These are phyloP conservation scores for Cecropterus lyciades DNA, from an alignment of 1,140 invertebrate species.

Conservation along the genomic window DNA sequence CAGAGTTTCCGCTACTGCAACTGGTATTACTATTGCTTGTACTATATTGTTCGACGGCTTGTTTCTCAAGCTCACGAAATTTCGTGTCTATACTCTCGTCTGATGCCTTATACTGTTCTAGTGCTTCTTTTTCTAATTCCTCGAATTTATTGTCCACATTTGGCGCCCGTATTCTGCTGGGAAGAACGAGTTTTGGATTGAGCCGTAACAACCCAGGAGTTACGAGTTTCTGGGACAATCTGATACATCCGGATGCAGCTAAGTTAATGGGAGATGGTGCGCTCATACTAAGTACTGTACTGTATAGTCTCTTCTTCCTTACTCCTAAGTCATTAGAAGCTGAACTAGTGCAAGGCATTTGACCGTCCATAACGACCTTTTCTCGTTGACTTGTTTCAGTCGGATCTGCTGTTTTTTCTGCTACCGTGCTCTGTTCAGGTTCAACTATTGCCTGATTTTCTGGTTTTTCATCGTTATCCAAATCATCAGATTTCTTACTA, in stretches of 20 bases:
- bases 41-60: conserved; percentile 80
- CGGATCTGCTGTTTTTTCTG: conserved; percentile 42
- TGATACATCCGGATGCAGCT: conserved; percentile 55
- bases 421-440: conserved; percentile 32
- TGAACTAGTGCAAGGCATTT: conserved; percentile 64
- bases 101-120: conserved; percentile 81
- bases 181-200: conserved; percentile 70
- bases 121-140: conserved; percentile 77
- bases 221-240: conserved; percentile 67
- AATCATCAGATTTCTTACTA: conserved; percentile 41
- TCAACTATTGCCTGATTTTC: conserved; percentile 39
- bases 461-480: conserved; percentile 23
- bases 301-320: conserved; percentile 74
- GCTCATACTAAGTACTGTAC: conserved; percentile 75
- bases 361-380: conserved; percentile 50
- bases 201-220: conserved; percentile 70
- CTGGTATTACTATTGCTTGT: conserved; percentile 79
- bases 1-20: conserved; percentile 71
- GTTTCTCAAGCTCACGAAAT: conserved; percentile 75
- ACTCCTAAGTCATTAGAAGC: conserved; percentile 55
- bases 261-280: conserved; percentile 59
- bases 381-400: conserved; percentile 42
- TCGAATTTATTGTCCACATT: conserved; percentile 75
- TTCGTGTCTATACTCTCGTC: conserved; percentile 81
- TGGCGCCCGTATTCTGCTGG: conserved; percentile 56